Evolutionary conservation across 1,140 invertebrate species (phyloP).

Genomic region (Drosophila nannoptera): DNA sequence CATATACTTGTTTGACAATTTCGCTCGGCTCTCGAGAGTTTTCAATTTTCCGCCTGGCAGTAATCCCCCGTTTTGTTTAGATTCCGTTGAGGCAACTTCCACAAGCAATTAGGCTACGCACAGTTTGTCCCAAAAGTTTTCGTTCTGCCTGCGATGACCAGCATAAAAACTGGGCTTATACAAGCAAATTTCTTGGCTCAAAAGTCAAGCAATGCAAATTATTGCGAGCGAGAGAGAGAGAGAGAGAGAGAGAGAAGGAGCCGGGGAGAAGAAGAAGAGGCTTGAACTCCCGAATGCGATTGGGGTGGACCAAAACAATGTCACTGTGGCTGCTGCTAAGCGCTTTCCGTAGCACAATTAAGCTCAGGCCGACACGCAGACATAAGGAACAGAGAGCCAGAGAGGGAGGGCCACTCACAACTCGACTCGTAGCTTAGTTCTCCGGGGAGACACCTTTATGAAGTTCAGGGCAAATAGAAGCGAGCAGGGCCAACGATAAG

Average conservation of each 20-base stretch:
- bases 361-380: background rate
- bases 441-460: conserved; percentile 43
- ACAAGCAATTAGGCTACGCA: conserved; percentile 37
- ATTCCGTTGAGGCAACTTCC: conserved; percentile 15
- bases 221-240: background rate
- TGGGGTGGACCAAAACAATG: conserved; percentile 33
- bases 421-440: conserved; percentile 31
- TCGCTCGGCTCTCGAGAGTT: no score
- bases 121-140: conserved; percentile 19
- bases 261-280: no score
- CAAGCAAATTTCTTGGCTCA: conserved; percentile 41
- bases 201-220: conserved; percentile 46
- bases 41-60: background rate
- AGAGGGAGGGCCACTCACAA: conserved; percentile 15
- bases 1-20: conserved; percentile 6
- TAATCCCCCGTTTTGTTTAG: background rate
- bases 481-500: conserved; percentile 41
- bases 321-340: conserved; percentile 38
- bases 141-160: conserved; percentile 12
- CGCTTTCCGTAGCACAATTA: conserved; percentile 49
- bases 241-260: background rate
- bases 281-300: no score
- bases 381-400: background rate
- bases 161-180: conserved; percentile 29
- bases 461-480: conserved; percentile 27